Conservation (phyloP, 2,797 vertebrate genomes). For the Oreochromis mossambicus region DNA sequence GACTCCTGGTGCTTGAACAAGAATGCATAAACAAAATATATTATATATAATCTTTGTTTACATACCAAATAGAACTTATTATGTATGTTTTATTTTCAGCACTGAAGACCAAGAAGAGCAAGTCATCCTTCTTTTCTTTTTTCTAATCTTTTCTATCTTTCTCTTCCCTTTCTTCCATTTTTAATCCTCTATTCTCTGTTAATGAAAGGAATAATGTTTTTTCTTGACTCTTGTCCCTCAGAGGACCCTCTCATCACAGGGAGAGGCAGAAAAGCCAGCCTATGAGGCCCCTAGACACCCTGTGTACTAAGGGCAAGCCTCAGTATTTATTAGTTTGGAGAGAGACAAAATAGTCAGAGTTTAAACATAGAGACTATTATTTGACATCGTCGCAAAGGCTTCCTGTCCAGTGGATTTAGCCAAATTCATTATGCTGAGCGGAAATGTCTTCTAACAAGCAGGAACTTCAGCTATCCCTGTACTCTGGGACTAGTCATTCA, state of each 20-base stretch:
- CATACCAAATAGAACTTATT: neutral
- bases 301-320: conserved; percentile 35
- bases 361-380: conserved; percentile 64
- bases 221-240: conserved; percentile 40
- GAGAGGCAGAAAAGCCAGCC: conserved; percentile 10
- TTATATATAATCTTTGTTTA: neutral
- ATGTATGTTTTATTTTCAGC: neutral
- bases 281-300: conserved; percentile 30
- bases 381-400: conserved; percentile 51
- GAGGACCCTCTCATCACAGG: conserved; percentile 36
- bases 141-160: neutral
- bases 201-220: conserved; percentile 62
- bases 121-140: neutral
- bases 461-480: conserved; percentile 5
- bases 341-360: conserved; percentile 66
- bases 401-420: conserved; percentile 44
- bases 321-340: conserved; percentile 68
- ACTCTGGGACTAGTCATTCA: conserved; percentile 9
- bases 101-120: neutral
- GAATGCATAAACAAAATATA: neutral
- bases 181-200: conserved; percentile 2
- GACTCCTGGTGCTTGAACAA: neutral
- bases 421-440: conserved; percentile 59
- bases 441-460: conserved; percentile 45
- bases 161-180: neutral